Percentiles rank a stretch among this genome's conserved stretches.
Conservation (phyloP, 2,797 vertebrate species). For the Characodon lateralis region DNA sequence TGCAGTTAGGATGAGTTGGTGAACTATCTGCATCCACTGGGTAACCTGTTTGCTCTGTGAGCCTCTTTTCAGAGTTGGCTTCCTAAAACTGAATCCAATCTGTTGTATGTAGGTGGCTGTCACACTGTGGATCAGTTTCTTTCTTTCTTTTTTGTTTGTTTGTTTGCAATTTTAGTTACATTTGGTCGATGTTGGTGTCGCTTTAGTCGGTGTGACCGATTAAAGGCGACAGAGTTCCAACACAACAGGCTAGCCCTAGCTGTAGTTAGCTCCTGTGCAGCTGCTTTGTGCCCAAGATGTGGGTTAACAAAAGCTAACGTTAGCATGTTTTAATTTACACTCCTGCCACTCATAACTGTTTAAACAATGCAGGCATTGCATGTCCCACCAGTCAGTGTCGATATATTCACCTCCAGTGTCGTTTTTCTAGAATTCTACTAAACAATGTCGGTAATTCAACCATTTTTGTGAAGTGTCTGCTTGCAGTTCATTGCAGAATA, state of each 20-base stretch:
- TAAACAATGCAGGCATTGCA: constrained; percentile 25
- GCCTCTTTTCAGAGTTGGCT: constrained; percentile 59
- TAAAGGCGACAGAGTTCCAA: constrained; percentile 63
- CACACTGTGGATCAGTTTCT: not conserved
- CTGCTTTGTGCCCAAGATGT: constrained; percentile 81
- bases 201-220: constrained; percentile 22
- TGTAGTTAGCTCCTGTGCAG: constrained; percentile 65
- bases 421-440: not conserved
- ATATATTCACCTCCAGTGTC: not conserved
- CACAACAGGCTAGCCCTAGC: constrained; percentile 75
- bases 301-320: constrained; percentile 79
- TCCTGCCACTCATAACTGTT: constrained; percentile 59
- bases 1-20: constrained; percentile 55
- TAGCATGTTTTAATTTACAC: constrained; percentile 63
- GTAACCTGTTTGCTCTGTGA: constrained; percentile 75
- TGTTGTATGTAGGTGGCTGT: too few species aligned
- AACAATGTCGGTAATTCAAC: not conserved
- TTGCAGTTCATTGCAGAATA: not conserved
- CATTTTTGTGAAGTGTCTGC: not conserved
- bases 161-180: not conserved
- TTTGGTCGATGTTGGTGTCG: not conserved
- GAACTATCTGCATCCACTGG: constrained; percentile 56
- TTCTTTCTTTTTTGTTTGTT: too few species aligned
- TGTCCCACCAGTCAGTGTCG: not conserved
- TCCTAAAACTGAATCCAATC: not conserved